Evolutionary conservation across 2,113 vertebrate genomes (phyloP), one percentile per base, ranked within the genome.

Genomic region (Butorides virescens): DNA sequence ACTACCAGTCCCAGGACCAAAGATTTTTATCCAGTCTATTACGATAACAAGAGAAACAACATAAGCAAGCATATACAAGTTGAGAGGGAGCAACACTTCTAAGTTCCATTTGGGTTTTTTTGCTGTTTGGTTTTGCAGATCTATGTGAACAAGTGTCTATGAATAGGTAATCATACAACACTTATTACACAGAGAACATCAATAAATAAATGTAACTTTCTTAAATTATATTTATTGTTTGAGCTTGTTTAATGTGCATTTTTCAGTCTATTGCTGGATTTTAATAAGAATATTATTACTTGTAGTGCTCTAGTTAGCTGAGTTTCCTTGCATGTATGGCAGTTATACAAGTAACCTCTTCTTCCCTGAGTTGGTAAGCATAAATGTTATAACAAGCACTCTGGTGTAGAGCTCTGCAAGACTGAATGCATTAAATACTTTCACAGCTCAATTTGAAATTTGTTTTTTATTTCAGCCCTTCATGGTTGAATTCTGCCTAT

Each of bases 51-150:
- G 21, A 79, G 68, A 79, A 92, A 29, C 12, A 27, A 20, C 3
- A 5, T 9, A 7, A 86, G 4, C 25, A 85, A 44, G 2, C 7
- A 39, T 1, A 14, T 5, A 23, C 23, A 72, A 13, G 7, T 1
- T 34, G 23, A 92, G 62, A 73, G 18, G 8, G 15, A 88, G 3
- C 5, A 79, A 37, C 4, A 19, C 7, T 86, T 50, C 0, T 22
- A 44, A 83, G 12, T 18, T 58, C 27, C 82, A 4, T 16, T 55
- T 47, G 8, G 9, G 1, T 20, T 75, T 70, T 65, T 34, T 20
- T 61, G 15, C 17, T 67, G 18, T 66, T 88, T 49, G 1, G 7
- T 92, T 90, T 73, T 79, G 21, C 36, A 83, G 39, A 36, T 39
- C 30, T 59, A 30, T 30, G 9, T 46, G 10, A 67, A 21, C 23